Evolutionary conservation across 2,113 vertebrate genomes (phyloP), one percentile per base, ranked within the genome.

Genomic region (Bubalus kerabau): DNA sequence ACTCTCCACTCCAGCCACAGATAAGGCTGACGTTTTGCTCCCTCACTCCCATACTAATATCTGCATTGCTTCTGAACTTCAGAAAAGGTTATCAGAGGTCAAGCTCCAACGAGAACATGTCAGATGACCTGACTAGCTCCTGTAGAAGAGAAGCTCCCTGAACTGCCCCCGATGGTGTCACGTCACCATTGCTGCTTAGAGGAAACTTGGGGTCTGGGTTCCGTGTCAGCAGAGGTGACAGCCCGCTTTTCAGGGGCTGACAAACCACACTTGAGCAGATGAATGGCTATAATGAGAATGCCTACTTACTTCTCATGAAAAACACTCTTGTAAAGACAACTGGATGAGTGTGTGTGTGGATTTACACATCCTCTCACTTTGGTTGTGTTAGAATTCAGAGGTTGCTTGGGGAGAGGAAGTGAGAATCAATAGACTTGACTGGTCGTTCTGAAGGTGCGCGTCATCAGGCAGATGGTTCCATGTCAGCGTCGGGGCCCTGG

Each of bases 371-470:
- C 43, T 80, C 43, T 60, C 2, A 24, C n/a, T 56, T 56, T 30
- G 59, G 59, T 21, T 8, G 2, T 4, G 6, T 26, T 62, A 17
- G 21, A 83, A 48, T 32, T 16, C 23, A 54, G 21, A 92, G 40
- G 9, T 3, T n/a, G 28, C 32, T 36, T 57, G 32, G 30, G 46
- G 56, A 71, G 15, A 46, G n/a, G 0, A 48, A 59, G 4, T 7
- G 16, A 80, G 28, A 23, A 2, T n/a, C 50, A 32, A 14, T 30
- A 17, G 36, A 23, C 9, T 43, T 50, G 24, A 17, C 26, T 23
- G 17, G 32, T 23, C 32, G 0, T 46, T 36, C 12, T 2, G 1
- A 43, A 82, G 36, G 56, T 2, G 0, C 0, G 0, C 1, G 5
- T 6, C 46, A 1, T 36, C 40, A 36, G n/a, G 43, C 32, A 28